Evolutionary conservation across 30 jellyfish, hydroid and myxozoan genomes (phyloP), one percentile per base, ranked within the genome.

Genomic region (Haliclystus octoradiatus): DNA sequence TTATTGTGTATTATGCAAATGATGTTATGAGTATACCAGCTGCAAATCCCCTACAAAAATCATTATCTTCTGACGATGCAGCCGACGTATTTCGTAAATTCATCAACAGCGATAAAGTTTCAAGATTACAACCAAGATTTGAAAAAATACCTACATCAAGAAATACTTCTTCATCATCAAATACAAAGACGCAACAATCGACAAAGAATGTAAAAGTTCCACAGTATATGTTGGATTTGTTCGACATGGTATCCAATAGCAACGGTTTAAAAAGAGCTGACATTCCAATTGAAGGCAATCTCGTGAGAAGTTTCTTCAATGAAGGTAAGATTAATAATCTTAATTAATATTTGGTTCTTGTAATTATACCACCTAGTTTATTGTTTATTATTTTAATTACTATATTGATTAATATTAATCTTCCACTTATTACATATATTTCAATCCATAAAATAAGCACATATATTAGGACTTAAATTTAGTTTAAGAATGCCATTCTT

Each of bases 211-310:
- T 69, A 4, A 46, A 67, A 28, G 83, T 72, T 23, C 92, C 92
- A 28, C 70, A 79, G 68, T 79, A 69, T 61, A 68, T 79, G 78
- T 46, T 64, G 76, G 83, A 79, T 50, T 52, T 69, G 30, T 79
- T 52, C 70, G 31, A 53, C 31, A 46, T 79, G 47, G 15, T 79
- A 14, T 78, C 53, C 32, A 76, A 69, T 52, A 28, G 65, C 28
- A 46, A 79, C 34, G 92, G 92, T 1, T 34, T 32, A 29, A 57
- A 76, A 33, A 71, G 47, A 30, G 83, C 82, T 2, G 29, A 67
- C n/a, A 50, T 63, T 9, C n/a, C 83, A 34, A 63, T 47, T 5
- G 83, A 65, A 14, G 69, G 64, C 47, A 69, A 79, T 27, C 57
- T 40, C 9, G 63, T 79, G 75, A 66, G 81, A 51, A 67, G 92